Evolutionary conservation across 2,888 invertebrate species (phyloP), one percentile per base, ranked within the genome.

Genomic region (Phanerotoma sp.): DNA sequence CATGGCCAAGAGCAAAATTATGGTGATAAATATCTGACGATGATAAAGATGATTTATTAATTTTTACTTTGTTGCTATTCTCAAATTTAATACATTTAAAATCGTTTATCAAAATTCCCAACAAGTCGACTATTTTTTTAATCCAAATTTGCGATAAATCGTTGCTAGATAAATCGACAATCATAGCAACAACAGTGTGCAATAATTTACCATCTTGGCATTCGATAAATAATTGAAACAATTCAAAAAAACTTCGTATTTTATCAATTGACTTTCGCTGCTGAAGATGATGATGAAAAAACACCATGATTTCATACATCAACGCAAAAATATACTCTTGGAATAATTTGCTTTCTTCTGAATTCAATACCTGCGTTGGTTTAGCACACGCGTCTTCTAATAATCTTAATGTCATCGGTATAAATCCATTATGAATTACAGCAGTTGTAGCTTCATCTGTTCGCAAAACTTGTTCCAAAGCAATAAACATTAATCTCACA

Each of bases 261-360:
- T 81, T 81, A 16, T 84, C 84, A 1, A 80, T 72, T 3, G 77
- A 76, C 3, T 66, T 69, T 21, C 72, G 65, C 52, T 83, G 82
- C 73, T 83, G 81, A 22, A 85, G 67, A 6, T 85, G 69, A 54
- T 83, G 82, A 61, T 84, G 83, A 51, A 85, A 80, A 68, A 84
- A 84, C 1, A 83, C 82, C 1, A 83, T 78, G 35, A 84, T 78
- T 0, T 82, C 83, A 62, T 83, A 84, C 10, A 81, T 80, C 4
- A 83, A 79, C 1, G 83, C 84, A 68, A 84, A 85, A 4, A 85
- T 79, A 61, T 83, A 84, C 68, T 83, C 82, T 64, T 84, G 82
- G 61, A 82, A 68, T 60, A 82, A 77, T 16, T 79, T 78, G 9
- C 82, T 79, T 68, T 83, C 83, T 54, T 77, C 74, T 1, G 65